Conservation (phyloP, 2,888 invertebrate species). For the Noctua janthe region DNA sequence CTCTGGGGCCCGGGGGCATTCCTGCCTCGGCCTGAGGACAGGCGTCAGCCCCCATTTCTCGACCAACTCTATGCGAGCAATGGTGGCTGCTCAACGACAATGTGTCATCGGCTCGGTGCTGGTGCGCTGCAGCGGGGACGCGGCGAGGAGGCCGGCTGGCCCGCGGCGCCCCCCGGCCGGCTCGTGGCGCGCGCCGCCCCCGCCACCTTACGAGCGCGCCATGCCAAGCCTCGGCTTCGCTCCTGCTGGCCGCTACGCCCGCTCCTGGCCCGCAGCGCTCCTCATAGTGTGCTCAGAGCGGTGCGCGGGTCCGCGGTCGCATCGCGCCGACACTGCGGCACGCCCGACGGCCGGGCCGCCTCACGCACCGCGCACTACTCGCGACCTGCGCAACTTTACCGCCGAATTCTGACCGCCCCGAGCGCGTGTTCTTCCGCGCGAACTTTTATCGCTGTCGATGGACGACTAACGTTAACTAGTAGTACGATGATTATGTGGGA, state of each 20-base stretch:
- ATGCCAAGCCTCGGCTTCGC: constrained; percentile 73
- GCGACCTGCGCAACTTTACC: constrained; percentile 71
- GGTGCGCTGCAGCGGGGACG: constrained; percentile 81
- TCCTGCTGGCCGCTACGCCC: constrained; percentile 67
- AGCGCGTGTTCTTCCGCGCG: constrained; percentile 64
- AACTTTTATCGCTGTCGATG: constrained; percentile 56
- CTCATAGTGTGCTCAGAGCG: constrained; percentile 71
- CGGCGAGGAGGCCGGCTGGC: constrained; percentile 84
- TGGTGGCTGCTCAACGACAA: constrained; percentile 94
- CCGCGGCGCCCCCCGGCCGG: constrained; percentile 87
- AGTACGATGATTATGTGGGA: constrained; percentile 67
- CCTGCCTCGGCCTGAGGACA: constrained; percentile 99
- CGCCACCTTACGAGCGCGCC: constrained; percentile 72
- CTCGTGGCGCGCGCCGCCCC: constrained; percentile 74
- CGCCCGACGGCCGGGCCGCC: constrained; percentile 75
- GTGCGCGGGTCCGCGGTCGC: constrained; percentile 71
- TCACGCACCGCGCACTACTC: constrained; percentile 72
- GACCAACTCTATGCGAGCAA: constrained; percentile 99
- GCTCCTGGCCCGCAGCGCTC: constrained; percentile 57
- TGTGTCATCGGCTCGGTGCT: constrained; percentile 87
- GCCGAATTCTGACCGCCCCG: constrained; percentile 65
- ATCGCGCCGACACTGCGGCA: constrained; percentile 70
- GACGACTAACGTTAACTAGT: constrained; percentile 65
- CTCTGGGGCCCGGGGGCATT: constrained; percentile 95
- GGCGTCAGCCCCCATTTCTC: constrained; percentile 99